These are phyloP conservation scores for Rhincodon typus DNA, from an alignment of 2,797 vertebrate species.

Conservation along the genomic window DNA sequence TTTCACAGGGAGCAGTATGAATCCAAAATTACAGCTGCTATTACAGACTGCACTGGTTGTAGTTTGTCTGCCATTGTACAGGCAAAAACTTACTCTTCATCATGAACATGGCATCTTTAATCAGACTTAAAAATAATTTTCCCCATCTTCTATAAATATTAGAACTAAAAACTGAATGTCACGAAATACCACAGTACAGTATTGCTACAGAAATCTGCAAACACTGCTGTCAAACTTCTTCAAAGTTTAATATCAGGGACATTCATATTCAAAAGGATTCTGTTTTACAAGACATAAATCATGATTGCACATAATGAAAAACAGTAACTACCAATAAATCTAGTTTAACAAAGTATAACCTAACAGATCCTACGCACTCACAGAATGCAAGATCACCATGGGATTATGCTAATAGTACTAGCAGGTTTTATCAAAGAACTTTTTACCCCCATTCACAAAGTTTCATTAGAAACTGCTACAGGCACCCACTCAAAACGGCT, in stretches of 20 bases:
- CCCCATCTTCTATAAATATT: neutral
- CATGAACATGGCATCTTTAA: neutral
- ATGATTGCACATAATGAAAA: neutral
- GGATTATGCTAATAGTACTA: neutral
- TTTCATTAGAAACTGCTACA: neutral
- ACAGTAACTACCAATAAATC: too few species aligned
- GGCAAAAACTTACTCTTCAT: neutral
- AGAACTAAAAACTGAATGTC: neutral
- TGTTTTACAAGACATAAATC: neutral
- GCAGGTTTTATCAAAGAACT: neutral
- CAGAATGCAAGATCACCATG: neutral
- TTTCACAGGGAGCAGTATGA: neutral
- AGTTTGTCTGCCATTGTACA: neutral
- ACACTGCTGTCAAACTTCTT: neutral
- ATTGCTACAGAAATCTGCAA: neutral
- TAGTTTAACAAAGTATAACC: conserved; percentile 11
- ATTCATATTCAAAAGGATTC: neutral
- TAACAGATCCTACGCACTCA: neutral
- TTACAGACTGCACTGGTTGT: neutral
- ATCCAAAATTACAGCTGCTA: neutral
- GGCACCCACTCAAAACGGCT: neutral
- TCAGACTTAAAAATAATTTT: neutral
- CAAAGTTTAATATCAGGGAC: neutral
- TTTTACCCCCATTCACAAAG: neutral
- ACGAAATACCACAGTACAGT: neutral